Percentiles rank a stretch among this genome's conserved stretches.
Evolutionary conservation across 1,140 invertebrate species (phyloP).

Genomic region (Hyposmocoma kahamanoa): DNA sequence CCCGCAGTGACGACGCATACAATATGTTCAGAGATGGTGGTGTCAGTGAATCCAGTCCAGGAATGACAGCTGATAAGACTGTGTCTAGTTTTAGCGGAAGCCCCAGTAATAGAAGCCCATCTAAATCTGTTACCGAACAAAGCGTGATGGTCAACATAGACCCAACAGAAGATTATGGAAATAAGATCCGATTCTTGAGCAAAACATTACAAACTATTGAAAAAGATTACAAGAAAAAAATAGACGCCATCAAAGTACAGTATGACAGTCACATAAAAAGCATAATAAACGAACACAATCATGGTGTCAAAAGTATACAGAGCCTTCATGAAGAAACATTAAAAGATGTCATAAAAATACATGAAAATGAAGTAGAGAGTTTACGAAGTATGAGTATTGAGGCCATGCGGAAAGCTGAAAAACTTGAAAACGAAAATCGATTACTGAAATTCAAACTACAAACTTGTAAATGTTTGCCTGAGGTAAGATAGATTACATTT

Average conservation of each 20-base stretch:
- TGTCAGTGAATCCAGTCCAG: slow-evolving; percentile 11
- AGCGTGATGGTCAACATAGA: slow-evolving; percentile 43
- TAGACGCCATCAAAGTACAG: slow-evolving; percentile 53
- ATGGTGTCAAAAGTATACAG: slow-evolving; percentile 57
- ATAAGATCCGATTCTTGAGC: slow-evolving; percentile 39
- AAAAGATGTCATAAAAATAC: slow-evolving; percentile 49
- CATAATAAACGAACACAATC: slow-evolving; percentile 60
- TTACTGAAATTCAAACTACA: slow-evolving; percentile 30
- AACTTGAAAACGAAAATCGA: slow-evolving; percentile 49
- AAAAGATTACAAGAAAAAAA: slow-evolving; percentile 54
- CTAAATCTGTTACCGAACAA: slow-evolving; percentile 23
- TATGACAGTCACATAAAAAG: slow-evolving; percentile 57
- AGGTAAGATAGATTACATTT: slow-evolving; percentile 20
- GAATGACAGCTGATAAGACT: slow-evolving; percentile 6
- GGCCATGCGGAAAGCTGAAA: slow-evolving; percentile 53
- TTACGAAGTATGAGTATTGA: slow-evolving; percentile 59
- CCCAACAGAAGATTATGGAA: slow-evolving; percentile 36
- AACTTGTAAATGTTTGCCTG: slow-evolving; percentile 11
- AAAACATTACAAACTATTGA: slow-evolving; percentile 46
- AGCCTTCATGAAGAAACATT: slow-evolving; percentile 56
- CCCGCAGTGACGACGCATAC: slow-evolving; percentile 23
- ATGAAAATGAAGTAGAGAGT: slow-evolving; percentile 63
- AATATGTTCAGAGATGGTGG: slow-evolving; percentile 6
- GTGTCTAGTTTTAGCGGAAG: slow-evolving; percentile 15
- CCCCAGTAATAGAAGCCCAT: slow-evolving; percentile 7